A percentile compares a stretch with the other conserved stretches of the same genome.
These are phyloP conservation scores for Meghimatium bilineatum DNA, from an alignment of 2,888 invertebrate genomes.

Conservation along the genomic window DNA sequence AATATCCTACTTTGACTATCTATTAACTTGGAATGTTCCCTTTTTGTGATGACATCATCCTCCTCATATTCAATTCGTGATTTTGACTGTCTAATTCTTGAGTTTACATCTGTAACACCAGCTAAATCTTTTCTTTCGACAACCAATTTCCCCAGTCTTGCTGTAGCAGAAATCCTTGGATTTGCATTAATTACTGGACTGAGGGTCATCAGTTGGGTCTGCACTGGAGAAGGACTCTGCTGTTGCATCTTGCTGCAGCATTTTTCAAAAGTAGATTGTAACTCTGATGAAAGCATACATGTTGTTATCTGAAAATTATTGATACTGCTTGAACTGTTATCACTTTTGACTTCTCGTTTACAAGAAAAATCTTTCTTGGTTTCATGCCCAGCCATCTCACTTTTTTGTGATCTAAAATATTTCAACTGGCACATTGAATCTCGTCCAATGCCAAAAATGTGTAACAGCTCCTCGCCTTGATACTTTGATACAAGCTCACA, in stretches of 20 bases:
- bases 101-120: not conserved
- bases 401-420: not conserved
- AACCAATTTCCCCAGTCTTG: slow-evolving; percentile 17
- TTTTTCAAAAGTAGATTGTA: not conserved
- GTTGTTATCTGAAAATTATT: slow-evolving; percentile 41
- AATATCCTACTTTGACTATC: too few species aligned
- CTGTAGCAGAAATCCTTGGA: slow-evolving; percentile 5
- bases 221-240: not conserved
- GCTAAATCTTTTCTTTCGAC: not conserved
- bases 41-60: not conserved
- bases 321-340: not conserved
- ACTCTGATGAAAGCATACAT: not conserved
- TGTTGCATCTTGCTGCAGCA: not conserved
- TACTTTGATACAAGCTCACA: slow-evolving; percentile 29
- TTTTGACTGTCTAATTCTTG: not conserved
- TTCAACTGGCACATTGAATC: not conserved
- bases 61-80: not conserved
- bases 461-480: slow-evolving; percentile 19
- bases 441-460: slow-evolving; percentile 1
- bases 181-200: not conserved
- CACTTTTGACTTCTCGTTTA: slow-evolving; percentile 33
- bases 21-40: too few species aligned
- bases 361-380: not conserved
- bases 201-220: not conserved
- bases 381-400: not conserved